phyloP scores from a whole-genome alignment of 2,113 vertebrate genomes.

The Lasiurus borealis region DNA sequence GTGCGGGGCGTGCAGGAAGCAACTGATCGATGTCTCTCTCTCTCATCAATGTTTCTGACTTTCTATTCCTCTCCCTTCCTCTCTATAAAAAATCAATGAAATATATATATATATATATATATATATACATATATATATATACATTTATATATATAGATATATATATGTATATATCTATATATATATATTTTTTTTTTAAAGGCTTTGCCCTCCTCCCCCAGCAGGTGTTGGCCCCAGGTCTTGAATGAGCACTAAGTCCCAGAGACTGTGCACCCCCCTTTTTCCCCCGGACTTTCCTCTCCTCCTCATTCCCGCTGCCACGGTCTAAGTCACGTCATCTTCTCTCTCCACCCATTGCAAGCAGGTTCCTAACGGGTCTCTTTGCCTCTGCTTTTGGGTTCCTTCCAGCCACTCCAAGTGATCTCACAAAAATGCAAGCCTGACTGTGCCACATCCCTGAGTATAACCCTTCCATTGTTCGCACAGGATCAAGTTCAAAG shows the following conservation, averaged over 20 bases:
- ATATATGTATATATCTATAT: no score
- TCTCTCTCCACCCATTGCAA: background rate
- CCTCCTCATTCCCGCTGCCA: background rate
- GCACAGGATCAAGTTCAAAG: background rate
- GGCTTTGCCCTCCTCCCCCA: background rate
- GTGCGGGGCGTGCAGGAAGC: no score
- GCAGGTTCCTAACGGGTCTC: background rate
- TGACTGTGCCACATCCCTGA: background rate
- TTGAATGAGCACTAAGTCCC: background rate
- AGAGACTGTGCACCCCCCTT: background rate
- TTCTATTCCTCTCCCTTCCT: no score
- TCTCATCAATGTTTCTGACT: no score
- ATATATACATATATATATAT: no score
- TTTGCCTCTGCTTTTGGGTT: background rate
- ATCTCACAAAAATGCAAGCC: background rate
- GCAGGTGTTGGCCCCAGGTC: background rate
- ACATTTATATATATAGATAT: no score
- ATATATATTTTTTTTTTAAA: no score
- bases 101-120: no score
- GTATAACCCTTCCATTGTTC: background rate
- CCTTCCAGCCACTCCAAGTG: background rate
- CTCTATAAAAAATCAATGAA: no score
- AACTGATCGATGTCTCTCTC: no score
- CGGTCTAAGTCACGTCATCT: background rate
- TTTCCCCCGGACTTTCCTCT: background rate